Percentiles rank a stretch among this genome's conserved stretches.
phyloP scores from a whole-genome alignment of 2,113 vertebrate genomes.

The Chaetorhynchus papuensis region DNA sequence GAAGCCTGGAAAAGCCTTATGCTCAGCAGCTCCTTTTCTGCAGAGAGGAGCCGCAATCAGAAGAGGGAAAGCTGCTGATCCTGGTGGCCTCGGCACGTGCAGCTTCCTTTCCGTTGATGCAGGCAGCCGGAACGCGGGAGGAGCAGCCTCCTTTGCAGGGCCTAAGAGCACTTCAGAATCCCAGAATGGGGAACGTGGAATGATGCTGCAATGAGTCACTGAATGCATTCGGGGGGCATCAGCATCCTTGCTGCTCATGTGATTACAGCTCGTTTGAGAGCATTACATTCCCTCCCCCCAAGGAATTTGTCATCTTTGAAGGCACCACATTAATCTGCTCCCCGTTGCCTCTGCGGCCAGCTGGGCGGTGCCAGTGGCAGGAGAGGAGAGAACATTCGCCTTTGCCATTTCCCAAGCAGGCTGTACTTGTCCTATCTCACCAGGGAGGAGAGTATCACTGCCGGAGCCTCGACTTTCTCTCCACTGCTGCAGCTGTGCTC shows the following conservation, averaged over 20 bases:
- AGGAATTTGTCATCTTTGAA: not conserved
- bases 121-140: not conserved
- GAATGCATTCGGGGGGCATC: not conserved
- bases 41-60: not conserved
- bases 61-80: not conserved
- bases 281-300: not conserved
- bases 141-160: not conserved
- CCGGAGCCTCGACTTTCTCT: not conserved
- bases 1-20: not conserved
- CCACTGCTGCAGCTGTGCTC: not conserved
- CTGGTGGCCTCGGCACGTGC: not conserved
- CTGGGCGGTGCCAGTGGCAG: not conserved
- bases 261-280: not conserved
- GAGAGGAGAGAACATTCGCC: not conserved
- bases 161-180: not conserved
- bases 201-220: not conserved
- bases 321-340: not conserved
- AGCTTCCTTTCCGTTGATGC: not conserved
- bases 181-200: not conserved
- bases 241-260: not conserved
- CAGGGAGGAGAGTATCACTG: not conserved
- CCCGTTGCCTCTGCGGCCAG: fast-evolving
- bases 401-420: not conserved
- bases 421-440: fast-evolving
- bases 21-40: not conserved